Conservation (phyloP, 2,888 invertebrate genomes). For the Argyra leucocephala region DNA sequence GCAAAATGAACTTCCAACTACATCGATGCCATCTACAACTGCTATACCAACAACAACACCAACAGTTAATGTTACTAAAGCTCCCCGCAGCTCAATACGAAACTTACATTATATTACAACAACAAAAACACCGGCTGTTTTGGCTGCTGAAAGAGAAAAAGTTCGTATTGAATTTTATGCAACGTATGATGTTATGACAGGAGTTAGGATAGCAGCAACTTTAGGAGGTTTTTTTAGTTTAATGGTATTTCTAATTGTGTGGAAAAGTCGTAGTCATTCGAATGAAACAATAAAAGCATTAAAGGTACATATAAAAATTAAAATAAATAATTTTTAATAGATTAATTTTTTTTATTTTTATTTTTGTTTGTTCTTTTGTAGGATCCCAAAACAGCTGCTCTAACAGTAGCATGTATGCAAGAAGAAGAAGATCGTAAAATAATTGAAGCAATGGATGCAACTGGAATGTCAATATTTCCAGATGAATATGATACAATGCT, state of each 20-base stretch:
- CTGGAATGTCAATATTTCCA: constrained; percentile 46
- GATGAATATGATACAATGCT: constrained; percentile 45
- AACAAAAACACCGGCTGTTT: constrained; percentile 19
- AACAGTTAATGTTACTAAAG: constrained; percentile 20
- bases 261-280: constrained; percentile 76
- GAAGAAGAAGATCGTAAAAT: constrained; percentile 65
- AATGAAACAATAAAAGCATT: constrained; percentile 60
- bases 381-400: constrained; percentile 70
- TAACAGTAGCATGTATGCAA: constrained; percentile 67
- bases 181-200: constrained; percentile 89
- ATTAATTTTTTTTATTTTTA: neutral
- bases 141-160: constrained; percentile 53
- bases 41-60: constrained; percentile 28
- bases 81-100: constrained; percentile 19
- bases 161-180: constrained; percentile 74
- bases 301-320: constrained; percentile 43
- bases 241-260: constrained; percentile 83
- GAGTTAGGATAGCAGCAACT: constrained; percentile 82
- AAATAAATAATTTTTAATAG: neutral
- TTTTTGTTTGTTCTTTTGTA: constrained; percentile 28
- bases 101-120: constrained; percentile 9
- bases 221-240: constrained; percentile 83
- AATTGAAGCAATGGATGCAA: constrained; percentile 63
- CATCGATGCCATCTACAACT: constrained; percentile 25
- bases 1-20: constrained; percentile 14